Base-by-base conservation (phyloP, 2,888 invertebrate genomes). In the Pristionchus exspectatus region DNA sequence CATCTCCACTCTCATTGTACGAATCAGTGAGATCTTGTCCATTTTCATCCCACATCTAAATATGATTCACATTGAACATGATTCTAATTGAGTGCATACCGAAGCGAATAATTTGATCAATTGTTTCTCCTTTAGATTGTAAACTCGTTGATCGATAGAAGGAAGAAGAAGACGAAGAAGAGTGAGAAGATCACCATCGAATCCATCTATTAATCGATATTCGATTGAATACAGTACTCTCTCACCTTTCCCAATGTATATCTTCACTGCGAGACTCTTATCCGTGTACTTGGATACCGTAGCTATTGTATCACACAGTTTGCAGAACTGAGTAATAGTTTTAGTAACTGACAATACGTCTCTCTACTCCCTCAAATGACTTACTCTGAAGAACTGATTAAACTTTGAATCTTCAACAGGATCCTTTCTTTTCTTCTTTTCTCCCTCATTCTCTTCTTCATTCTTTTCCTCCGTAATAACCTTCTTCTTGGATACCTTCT, bases 101-200 rank as follows among this genome's bases (percentile, higher is more conserved):
- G 90, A 86, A 83, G 97, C 97, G 95, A 98, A 98, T 81, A 98
- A 95, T 95, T 98, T 98, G 0, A 98, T 96, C 89, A 98, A 96
- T 95, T 98, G 98, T 95, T 98, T 98, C 95, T 97, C 98, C 96
- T 98, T 97, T 86, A 98, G 96, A 96, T 98, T 98, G 95, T 98
- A 98, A 59, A 98, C 97, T 91, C 97, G 96, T 95, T 98, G 97
- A 24, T 97, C 96, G 50, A 97, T 97, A 84, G 97, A 97, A 0
- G 98, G 98, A 87, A 98, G 96, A 38, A 98, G 95, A 92, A 98
- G 95, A 94, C 97, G 97, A 95, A 97, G 97, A 97, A 98, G 97
- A 77, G 98, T 96, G 74, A 89, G 69, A 63, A 91, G 66, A 81
- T 93, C 92, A 24, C 93, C 93, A 69, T 92, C 91, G 77, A 90